Evolutionary conservation across 2,888 invertebrate genomes (phyloP), one percentile per base, ranked within the genome.

Genomic region (Cistogaster globosa): DNA sequence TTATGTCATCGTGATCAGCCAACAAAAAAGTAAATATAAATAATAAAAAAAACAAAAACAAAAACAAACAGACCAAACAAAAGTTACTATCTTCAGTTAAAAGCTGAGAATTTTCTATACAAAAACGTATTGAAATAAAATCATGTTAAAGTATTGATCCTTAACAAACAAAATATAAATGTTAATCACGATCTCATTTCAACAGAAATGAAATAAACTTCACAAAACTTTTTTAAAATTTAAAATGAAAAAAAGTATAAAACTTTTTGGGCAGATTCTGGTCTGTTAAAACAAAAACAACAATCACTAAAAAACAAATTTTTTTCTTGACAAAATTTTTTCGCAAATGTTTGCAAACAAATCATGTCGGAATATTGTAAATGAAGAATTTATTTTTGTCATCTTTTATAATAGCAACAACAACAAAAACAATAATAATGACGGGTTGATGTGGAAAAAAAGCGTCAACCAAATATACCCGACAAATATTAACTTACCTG

Each of bases 111-210:
- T 26, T 75, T 81, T 75, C 68, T 26, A 16, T 20, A 51, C 58
- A 65, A 78, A 67, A 85, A 78, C 62, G 78, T 79, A 82, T 85
- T 82, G 85, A 85, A 85, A 79, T 82, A 79, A 85, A 85, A 85
- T 85, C 85, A 85, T 79, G 82, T 82, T 79, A 79, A 82, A 65
- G 82, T 85, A 85, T 85, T 85, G 85, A 85, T 85, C 82, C 85
- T 85, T 85, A 85, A 82, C 85, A 85, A 85, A 82, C 69, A 65
- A 80, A 79, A 82, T 85, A 82, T 82, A 85, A 85, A 85, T 85
- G 85, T 85, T 85, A 82, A 85, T 85, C 85, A 85, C 85, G 85
- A 85, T 85, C 85, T 79, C 75, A 74, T 74, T 82, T 81, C 81
- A 55, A 69, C 78, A 75, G 69, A 82, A 84, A 74, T 60, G 16